phyloP scores from a whole-genome alignment of 2,888 invertebrate genomes.

The Melanophora roralis region DNA sequence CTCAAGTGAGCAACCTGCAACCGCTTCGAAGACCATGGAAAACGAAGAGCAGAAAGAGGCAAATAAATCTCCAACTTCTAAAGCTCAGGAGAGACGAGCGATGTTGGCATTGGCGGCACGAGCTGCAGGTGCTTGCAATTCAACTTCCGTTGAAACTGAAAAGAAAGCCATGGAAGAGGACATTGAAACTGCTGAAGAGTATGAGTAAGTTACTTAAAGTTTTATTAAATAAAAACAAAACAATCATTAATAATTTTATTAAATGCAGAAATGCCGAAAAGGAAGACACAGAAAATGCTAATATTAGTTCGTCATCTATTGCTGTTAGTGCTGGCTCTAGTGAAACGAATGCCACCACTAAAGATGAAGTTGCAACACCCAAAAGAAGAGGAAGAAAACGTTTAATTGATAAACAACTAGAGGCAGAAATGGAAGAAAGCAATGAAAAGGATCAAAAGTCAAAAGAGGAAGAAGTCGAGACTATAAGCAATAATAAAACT shows the following conservation, averaged over 20 bases:
- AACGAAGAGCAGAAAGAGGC: constrained; percentile 51
- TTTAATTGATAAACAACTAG: constrained; percentile 61
- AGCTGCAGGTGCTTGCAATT: constrained; percentile 1
- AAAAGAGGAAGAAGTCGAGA: constrained; percentile 10
- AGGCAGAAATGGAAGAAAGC: background rate
- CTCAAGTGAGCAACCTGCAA: constrained; percentile 4
- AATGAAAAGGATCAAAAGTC: background rate
- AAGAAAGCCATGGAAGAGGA: background rate
- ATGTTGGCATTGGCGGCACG: background rate
- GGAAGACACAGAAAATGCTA: constrained; percentile 1
- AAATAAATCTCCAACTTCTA: constrained; percentile 28
- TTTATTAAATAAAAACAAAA: too few relatives aligned
- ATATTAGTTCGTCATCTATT: background rate
- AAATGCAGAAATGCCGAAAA: constrained; percentile 46
- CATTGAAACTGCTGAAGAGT: background rate
- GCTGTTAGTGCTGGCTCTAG: background rate
- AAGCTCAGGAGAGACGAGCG: constrained; percentile 37
- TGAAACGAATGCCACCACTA: background rate
- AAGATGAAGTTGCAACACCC: constrained; percentile 51
- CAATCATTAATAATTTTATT: too few relatives aligned
- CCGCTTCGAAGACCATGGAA: background rate
- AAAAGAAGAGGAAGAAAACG: constrained; percentile 69
- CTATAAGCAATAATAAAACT: background rate
- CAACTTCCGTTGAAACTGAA: constrained; percentile 5
- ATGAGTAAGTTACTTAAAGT: constrained; percentile 32